phyloP scores from a whole-genome alignment of 1,140 invertebrate species.

The Lordiphosa clarofinis region DNA sequence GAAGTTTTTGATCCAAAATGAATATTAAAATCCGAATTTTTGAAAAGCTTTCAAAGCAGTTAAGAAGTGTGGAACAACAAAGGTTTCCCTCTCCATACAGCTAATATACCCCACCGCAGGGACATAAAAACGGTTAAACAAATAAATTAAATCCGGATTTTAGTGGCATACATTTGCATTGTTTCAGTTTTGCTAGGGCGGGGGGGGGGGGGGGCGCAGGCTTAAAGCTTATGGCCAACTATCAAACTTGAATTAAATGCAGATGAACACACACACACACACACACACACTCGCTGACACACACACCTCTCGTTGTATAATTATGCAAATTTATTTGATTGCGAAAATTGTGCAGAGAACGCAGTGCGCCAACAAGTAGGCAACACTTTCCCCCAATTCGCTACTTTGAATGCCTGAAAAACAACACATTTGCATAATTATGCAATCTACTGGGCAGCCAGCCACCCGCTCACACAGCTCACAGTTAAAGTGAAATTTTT shows the following conservation, averaged over 20 bases:
- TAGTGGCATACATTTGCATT: conserved; percentile 38
- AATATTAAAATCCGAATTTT: too few relatives aligned
- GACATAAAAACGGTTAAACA: conserved; percentile 41
- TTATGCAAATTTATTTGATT: conserved; percentile 76
- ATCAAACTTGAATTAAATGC: conserved; percentile 71
- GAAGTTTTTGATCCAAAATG: too few relatives aligned
- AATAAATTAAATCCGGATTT: conserved; percentile 68
- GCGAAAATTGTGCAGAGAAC: conserved; percentile 50
- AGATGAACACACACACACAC: conserved; percentile 23
- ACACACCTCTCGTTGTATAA: conserved; percentile 36
- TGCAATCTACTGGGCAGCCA: conserved; percentile 56
- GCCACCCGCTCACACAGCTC: conserved; percentile 10
- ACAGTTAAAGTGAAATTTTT: conserved; percentile 36
- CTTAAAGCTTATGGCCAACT: conserved; percentile 69
- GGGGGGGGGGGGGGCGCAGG: neutral
- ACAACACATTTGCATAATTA: conserved; percentile 72
- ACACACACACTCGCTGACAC: conserved; percentile 10
- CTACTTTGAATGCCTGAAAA: conserved; percentile 58
- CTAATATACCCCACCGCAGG: too few relatives aligned
- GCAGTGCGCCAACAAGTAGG: conserved; percentile 56
- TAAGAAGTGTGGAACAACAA: too few relatives aligned
- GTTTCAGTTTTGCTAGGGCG: conserved; percentile 27
- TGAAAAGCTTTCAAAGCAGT: too few relatives aligned
- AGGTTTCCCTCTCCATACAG: too few relatives aligned
- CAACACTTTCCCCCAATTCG: conserved; percentile 59